Evolutionary conservation across 2,888 invertebrate genomes (phyloP).

Genomic region (Hypolimnas misippus): DNA sequence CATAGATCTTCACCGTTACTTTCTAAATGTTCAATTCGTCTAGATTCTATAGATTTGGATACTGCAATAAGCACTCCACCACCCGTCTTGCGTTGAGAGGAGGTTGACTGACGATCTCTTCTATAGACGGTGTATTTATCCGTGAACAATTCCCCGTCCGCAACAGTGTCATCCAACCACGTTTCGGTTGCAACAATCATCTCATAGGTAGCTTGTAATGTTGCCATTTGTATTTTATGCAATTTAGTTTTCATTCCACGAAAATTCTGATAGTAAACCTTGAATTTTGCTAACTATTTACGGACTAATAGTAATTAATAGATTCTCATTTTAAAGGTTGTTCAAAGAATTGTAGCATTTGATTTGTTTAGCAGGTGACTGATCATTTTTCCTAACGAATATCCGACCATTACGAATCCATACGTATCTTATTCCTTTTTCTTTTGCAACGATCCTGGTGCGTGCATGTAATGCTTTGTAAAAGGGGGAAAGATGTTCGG

Average conservation of each 20-base stretch:
- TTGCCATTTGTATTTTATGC: conserved; percentile 16
- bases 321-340: conserved; percentile 11
- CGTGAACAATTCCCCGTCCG: conserved; percentile 25
- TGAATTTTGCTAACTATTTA: conserved; percentile 18
- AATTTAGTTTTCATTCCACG: conserved; percentile 33
- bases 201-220: conserved; percentile 16
- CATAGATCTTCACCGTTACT: too few species aligned
- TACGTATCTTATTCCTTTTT: conserved; percentile 27
- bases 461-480: conserved; percentile 28
- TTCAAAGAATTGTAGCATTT: conserved; percentile 26
- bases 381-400: conserved; percentile 30
- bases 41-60: too few species aligned
- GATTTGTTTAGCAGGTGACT: conserved; percentile 28
- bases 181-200: conserved; percentile 34
- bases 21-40: too few species aligned
- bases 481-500: conserved; percentile 31
- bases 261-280: conserved; percentile 33
- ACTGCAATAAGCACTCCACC: too few species aligned
- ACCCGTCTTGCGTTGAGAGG: too few species aligned
- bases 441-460: conserved; percentile 22
- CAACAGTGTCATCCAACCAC: conserved; percentile 25
- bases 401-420: conserved; percentile 38
- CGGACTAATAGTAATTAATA: conserved; percentile 8
- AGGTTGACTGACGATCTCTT: too few species aligned
- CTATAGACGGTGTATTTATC: conserved; percentile 18